Conservation (phyloP, 2,113 vertebrate genomes). For the Meriones unguiculatus region DNA sequence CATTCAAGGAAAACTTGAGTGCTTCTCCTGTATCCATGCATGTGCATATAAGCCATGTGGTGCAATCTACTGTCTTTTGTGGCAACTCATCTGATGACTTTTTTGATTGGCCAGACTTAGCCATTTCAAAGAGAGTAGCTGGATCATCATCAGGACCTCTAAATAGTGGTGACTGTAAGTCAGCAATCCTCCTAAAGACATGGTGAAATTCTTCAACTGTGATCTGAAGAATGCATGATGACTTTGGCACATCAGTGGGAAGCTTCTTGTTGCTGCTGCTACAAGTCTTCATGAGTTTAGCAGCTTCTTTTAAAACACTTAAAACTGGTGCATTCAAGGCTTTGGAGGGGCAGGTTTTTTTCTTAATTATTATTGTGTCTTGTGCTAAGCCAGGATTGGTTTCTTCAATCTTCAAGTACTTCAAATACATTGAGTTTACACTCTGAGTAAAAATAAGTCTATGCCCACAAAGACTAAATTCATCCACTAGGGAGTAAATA, state of each 20-base stretch:
- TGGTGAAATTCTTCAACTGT: constrained; percentile 98
- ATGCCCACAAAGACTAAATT: constrained; percentile 98
- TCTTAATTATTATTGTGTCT: constrained; percentile 96
- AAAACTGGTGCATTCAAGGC: constrained; percentile 90
- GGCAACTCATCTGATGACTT: constrained; percentile 95
- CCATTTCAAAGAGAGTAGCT: constrained; percentile 96
- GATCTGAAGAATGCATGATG: constrained; percentile 95
- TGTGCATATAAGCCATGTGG: constrained; percentile 97
- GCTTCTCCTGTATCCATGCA: constrained; percentile 97
- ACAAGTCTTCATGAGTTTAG: constrained; percentile 97
- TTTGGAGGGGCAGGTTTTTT: constrained; percentile 94
- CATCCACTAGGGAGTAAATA: constrained; percentile 98
- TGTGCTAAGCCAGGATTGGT: constrained; percentile 93
- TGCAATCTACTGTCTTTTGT: constrained; percentile 95
- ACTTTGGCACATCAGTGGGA: constrained; percentile 93
- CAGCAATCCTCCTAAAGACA: constrained; percentile 96
- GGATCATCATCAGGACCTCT: constrained; percentile 97
- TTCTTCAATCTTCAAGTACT: constrained; percentile 98
- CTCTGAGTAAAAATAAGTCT: constrained; percentile 98
- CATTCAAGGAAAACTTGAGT: constrained; percentile 95
- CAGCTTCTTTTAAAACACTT: constrained; percentile 96
- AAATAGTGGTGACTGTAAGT: constrained; percentile 97
- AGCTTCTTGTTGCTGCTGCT: constrained; percentile 91
- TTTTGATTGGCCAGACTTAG: constrained; percentile 93
- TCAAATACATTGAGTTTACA: constrained; percentile 98